phyloP scores from a whole-genome alignment of 2,797 vertebrate genomes.

The Argentina silus region DNA sequence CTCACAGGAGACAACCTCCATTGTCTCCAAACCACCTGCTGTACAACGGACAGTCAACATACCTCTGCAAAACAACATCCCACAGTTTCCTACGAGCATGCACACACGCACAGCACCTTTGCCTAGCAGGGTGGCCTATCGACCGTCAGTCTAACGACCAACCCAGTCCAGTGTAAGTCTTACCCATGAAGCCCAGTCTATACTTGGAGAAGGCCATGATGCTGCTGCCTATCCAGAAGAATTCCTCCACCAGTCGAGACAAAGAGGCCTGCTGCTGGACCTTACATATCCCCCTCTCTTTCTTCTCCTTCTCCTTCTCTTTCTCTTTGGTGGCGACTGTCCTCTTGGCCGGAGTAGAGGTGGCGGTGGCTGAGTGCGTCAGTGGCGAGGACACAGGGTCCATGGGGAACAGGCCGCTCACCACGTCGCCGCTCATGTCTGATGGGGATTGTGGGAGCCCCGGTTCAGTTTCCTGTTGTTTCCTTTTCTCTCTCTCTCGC shows the following conservation, averaged over 20 bases:
- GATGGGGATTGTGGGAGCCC: neutral
- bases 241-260: slow-evolving; percentile 77
- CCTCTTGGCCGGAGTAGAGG: slow-evolving; percentile 35
- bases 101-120: neutral
- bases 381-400: slow-evolving; percentile 53
- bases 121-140: neutral
- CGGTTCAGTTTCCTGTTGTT: neutral
- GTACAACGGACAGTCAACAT: neutral
- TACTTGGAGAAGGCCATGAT: slow-evolving; percentile 79
- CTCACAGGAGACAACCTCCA: too few relatives aligned
- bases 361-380: slow-evolving; percentile 47
- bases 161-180: slow-evolving; percentile 55
- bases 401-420: slow-evolving; percentile 39
- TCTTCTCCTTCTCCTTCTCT: neutral
- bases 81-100: neutral
- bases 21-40: neutral
- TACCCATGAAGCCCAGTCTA: slow-evolving; percentile 88
- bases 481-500: neutral
- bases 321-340: neutral
- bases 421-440: slow-evolving; percentile 56
- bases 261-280: slow-evolving; percentile 65
- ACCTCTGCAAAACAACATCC: neutral
- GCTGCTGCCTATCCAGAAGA: slow-evolving; percentile 86
- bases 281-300: slow-evolving; percentile 34
- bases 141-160: neutral